These are phyloP conservation scores for Cyclina sinensis DNA, from an alignment of 1,140 invertebrate genomes.

Conservation along the genomic window DNA sequence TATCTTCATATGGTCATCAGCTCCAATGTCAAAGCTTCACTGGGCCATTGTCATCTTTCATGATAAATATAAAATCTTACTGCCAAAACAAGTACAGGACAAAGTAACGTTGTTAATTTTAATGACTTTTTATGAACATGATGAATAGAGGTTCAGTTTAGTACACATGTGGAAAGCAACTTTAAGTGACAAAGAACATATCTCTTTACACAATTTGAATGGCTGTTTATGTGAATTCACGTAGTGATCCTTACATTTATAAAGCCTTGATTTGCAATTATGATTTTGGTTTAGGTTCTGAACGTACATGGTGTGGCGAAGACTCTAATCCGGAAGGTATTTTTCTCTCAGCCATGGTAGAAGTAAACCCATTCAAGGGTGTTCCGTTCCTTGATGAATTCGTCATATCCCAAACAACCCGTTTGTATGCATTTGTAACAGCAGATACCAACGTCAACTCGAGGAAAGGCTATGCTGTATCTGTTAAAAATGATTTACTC, in stretches of 20 bases:
- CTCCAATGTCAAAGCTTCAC: too few species aligned
- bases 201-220: too few species aligned
- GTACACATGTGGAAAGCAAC: background rate
- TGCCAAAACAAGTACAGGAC: too few species aligned
- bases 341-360: slow-evolving; percentile 26
- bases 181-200: too few species aligned
- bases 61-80: too few species aligned
- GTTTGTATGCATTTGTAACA: background rate
- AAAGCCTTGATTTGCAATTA: background rate
- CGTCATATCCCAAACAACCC: background rate
- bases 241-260: background rate
- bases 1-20: too few species aligned
- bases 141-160: too few species aligned
- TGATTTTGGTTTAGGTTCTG: background rate
- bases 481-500: background rate
- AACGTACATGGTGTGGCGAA: slow-evolving; percentile 38
- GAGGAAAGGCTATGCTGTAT: background rate
- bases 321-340: slow-evolving; percentile 47
- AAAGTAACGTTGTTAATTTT: background rate
- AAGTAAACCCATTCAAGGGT: slow-evolving; percentile 25
- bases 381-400: slow-evolving; percentile 31
- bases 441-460: background rate
- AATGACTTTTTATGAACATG: background rate
- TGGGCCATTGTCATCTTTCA: too few species aligned
- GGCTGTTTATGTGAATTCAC: background rate